A percentile compares a stretch with the other conserved stretches of the same genome.
These are phyloP conservation scores for Oscheius sp. DNA, from an alignment of 2,888 invertebrate genomes.

Conservation along the genomic window DNA sequence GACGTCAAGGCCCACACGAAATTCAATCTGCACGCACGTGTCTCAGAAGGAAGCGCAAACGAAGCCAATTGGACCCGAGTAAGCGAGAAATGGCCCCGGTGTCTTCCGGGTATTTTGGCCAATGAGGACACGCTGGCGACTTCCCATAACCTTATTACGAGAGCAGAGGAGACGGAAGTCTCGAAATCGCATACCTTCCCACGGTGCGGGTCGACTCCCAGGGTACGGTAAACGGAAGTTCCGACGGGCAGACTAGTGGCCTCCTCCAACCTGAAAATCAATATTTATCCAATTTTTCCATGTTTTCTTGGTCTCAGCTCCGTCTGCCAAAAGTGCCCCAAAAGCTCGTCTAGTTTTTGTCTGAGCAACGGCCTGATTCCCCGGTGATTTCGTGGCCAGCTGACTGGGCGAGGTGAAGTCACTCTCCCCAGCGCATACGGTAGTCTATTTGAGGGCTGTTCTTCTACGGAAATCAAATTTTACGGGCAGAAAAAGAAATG, in stretches of 20 bases:
- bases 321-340: not conserved
- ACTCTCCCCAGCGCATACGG: slow-evolving; percentile 1
- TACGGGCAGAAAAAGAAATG: not conserved
- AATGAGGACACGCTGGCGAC: not conserved
- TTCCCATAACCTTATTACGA: not conserved
- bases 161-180: not conserved
- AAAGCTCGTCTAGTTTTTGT: not conserved
- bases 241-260: slow-evolving; percentile 73
- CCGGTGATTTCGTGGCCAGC: not conserved
- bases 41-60: slow-evolving; percentile 29
- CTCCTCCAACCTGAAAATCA: slow-evolving; percentile 71
- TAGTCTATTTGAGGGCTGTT: slow-evolving; percentile 11
- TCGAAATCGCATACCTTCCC: slow-evolving; percentile 49
- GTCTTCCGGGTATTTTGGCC: slow-evolving; percentile 11
- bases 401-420: slow-evolving; percentile 2
- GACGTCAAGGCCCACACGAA: slow-evolving; percentile 33
- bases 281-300: no score
- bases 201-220: slow-evolving; percentile 74
- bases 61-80: slow-evolving; percentile 11
- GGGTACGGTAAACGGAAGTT: slow-evolving; percentile 73
- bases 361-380: slow-evolving; percentile 2
- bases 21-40: slow-evolving; percentile 30
- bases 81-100: not conserved
- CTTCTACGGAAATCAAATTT: slow-evolving; percentile 19
- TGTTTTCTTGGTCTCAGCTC: not conserved